Conservation (phyloP, 2,113 vertebrate genomes). For the Anhinga rufa region DNA sequence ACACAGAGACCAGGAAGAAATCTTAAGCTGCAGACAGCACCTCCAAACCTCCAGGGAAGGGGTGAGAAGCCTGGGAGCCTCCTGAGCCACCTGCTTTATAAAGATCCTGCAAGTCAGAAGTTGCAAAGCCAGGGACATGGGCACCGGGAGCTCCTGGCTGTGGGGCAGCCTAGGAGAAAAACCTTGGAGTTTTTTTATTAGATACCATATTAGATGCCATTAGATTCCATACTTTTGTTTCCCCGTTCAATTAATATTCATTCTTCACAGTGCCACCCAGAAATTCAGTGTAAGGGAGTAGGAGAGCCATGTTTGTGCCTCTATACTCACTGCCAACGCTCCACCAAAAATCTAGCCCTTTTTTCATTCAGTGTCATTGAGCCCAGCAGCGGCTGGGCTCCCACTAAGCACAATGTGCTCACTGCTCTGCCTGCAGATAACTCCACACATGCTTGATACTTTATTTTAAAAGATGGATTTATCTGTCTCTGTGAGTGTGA, state of each 20-base stretch:
- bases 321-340: accelerated
- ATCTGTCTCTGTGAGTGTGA: not conserved
- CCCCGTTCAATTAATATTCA: not conserved
- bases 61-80: not conserved
- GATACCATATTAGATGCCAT: not conserved
- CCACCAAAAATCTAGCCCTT: not conserved
- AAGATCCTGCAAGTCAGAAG: not conserved
- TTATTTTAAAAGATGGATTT: not conserved
- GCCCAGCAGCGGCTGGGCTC: not conserved
- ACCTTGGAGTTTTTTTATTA: not conserved
- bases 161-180: not conserved
- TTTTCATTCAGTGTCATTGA: not conserved
- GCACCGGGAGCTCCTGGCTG: accelerated
- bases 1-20: not conserved
- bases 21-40: not conserved
- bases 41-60: not conserved
- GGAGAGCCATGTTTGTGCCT: not conserved
- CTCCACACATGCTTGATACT: not conserved
- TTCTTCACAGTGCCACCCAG: not conserved
- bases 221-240: not conserved
- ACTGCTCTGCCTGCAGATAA: not conserved
- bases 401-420: not conserved
- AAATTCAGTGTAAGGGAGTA: not conserved
- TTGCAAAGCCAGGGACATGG: not conserved
- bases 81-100: not conserved